These are phyloP conservation scores for Synanthedon formicaeformis DNA, from an alignment of 2,888 invertebrate genomes.

Conservation along the genomic window DNA sequence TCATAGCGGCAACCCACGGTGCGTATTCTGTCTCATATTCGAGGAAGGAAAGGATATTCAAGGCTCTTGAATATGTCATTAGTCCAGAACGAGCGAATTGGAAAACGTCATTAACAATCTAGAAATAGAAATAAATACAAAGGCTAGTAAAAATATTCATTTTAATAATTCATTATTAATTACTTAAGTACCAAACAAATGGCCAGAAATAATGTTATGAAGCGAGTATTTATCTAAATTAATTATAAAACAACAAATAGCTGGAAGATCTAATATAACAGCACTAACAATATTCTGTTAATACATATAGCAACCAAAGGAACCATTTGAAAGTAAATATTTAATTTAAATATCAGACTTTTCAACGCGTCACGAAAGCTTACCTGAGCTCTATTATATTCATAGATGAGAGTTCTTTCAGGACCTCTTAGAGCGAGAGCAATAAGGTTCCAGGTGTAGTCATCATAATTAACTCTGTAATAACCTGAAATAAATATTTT, in stretches of 20 bases:
- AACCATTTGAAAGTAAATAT: too few relatives aligned
- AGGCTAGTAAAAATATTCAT: too few relatives aligned
- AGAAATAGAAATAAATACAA: not conserved
- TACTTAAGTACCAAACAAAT: too few relatives aligned
- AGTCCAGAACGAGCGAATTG: constrained; percentile 78
- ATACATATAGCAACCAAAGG: too few relatives aligned
- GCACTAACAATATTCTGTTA: too few relatives aligned
- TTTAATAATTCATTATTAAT: too few relatives aligned
- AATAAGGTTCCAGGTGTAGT: constrained; percentile 67
- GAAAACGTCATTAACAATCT: constrained; percentile 82
- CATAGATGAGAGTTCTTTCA: constrained; percentile 59
- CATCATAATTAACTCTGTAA: constrained; percentile 77
- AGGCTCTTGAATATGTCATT: constrained; percentile 71
- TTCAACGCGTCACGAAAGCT: too few relatives aligned
- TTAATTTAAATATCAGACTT: too few relatives aligned
- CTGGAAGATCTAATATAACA: too few relatives aligned
- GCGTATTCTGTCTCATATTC: constrained; percentile 75
- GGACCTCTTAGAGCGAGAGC: constrained; percentile 42
- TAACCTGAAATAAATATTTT: constrained; percentile 54
- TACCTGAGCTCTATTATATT: constrained; percentile 80
- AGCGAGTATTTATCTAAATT: too few relatives aligned
- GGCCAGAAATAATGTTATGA: too few relatives aligned
- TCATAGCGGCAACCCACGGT: constrained; percentile 81
- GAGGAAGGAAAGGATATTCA: constrained; percentile 78
- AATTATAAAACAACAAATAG: too few relatives aligned